Percentiles rank a stretch among this genome's conserved stretches.
Conservation (phyloP, 2,888 invertebrate species). For the Sussaba pulchella region DNA sequence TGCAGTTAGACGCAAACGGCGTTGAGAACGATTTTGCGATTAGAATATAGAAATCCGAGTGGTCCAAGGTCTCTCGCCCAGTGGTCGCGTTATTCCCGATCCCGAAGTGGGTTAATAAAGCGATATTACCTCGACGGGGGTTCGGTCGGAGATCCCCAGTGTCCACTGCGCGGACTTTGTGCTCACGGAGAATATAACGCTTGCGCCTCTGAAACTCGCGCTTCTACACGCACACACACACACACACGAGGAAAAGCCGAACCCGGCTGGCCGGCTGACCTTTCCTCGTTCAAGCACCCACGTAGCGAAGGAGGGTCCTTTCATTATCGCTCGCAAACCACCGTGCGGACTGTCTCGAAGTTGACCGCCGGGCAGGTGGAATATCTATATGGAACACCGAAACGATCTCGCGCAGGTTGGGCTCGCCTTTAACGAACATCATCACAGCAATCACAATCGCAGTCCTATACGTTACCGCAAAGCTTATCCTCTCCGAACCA, state of each 20-base stretch:
- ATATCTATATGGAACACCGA: slow-evolving; percentile 58
- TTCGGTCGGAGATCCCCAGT: slow-evolving; percentile 76
- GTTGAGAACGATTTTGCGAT: slow-evolving; percentile 10
- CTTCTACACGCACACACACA: slow-evolving; percentile 48
- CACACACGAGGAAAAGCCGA: slow-evolving; percentile 18
- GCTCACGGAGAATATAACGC: slow-evolving; percentile 74
- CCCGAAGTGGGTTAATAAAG: slow-evolving; percentile 83
- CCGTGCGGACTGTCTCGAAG: slow-evolving; percentile 77
- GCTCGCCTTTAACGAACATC: slow-evolving; percentile 58
- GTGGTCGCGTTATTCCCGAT: slow-evolving; percentile 24
- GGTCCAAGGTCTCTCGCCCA: not conserved
- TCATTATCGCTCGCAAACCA: slow-evolving; percentile 75
- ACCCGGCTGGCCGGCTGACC: slow-evolving; percentile 49
- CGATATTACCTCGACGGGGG: slow-evolving; percentile 83
- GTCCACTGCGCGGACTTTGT: slow-evolving; percentile 77
- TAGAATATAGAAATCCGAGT: not conserved
- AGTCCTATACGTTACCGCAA: slow-evolving; percentile 80
- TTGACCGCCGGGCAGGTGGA: slow-evolving; percentile 76
- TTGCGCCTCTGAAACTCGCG: slow-evolving; percentile 50
- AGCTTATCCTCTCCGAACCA: not conserved
- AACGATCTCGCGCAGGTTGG: slow-evolving; percentile 70
- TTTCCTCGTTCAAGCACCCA: slow-evolving; percentile 69
- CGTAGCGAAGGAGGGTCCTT: slow-evolving; percentile 65
- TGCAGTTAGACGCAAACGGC: not conserved
- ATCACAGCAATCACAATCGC: slow-evolving; percentile 78